Percentiles rank a stretch among this genome's conserved stretches.
Conservation (phyloP, 2,113 vertebrate genomes). For the Ciconia boyciana region DNA sequence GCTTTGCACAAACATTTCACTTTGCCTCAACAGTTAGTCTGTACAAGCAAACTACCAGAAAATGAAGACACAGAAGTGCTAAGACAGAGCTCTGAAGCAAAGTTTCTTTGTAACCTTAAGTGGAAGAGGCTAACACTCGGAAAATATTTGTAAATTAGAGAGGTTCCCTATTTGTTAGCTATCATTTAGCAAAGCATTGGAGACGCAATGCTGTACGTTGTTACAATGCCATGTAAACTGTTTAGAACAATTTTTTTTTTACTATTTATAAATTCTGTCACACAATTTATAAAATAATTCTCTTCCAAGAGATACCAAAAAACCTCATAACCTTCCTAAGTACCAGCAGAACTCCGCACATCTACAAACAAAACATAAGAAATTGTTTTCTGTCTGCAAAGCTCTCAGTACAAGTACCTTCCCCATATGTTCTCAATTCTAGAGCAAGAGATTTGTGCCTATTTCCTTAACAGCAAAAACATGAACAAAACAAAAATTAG, state of each 20-base stretch:
- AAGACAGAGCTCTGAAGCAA: neutral
- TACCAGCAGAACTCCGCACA: neutral
- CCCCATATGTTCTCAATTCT: neutral
- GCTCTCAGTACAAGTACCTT: neutral
- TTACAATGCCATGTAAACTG: neutral
- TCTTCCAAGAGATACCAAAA: neutral
- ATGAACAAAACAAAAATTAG: neutral
- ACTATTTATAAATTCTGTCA: neutral
- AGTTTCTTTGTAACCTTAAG: neutral
- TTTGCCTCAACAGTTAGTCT: neutral
- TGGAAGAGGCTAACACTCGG: neutral
- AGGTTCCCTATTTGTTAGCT: neutral
- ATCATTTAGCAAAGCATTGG: neutral
- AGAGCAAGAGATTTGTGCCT: neutral
- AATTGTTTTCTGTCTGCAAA: neutral
- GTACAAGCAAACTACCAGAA: neutral
- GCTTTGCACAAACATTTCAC: neutral
- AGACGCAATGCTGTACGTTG: neutral
- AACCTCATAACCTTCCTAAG: neutral
- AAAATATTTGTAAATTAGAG: neutral
- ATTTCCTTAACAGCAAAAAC: neutral
- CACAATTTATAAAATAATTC: neutral
- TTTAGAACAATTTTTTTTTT: neutral
- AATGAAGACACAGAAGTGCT: neutral
- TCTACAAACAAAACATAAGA: neutral